Evolutionary conservation across 2,113 vertebrate species (phyloP).

Genomic region (Daboia siamensis): DNA sequence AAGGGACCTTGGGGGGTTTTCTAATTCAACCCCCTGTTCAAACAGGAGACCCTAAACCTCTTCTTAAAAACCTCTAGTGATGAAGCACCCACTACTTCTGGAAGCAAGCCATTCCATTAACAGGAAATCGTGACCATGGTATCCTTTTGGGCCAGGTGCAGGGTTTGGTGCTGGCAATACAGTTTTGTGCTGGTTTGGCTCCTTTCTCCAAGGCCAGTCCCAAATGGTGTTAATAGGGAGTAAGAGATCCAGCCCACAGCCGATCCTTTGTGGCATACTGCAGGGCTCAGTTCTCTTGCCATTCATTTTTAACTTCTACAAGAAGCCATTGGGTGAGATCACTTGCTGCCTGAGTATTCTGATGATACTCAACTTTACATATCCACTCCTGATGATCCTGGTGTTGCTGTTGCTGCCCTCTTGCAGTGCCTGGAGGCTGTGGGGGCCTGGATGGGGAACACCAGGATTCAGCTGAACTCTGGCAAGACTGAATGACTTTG

Average conservation of each 20-base stretch:
- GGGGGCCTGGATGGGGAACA: neutral
- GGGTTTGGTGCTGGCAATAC: too few species aligned
- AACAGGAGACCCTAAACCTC: neutral
- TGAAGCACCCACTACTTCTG: too few species aligned
- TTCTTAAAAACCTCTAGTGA: too few species aligned
- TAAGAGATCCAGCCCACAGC: neutral
- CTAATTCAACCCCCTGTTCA: neutral
- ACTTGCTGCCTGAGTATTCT: neutral
- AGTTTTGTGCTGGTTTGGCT: too few species aligned
- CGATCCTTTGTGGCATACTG: neutral
- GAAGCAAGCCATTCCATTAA: too few species aligned
- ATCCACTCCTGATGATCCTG: neutral
- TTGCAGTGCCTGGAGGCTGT: neutral
- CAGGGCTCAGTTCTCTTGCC: neutral
- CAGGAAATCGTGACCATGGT: too few species aligned
- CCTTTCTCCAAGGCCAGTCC: neutral
- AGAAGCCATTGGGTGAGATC: neutral
- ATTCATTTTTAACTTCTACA: neutral
- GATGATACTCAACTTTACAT: neutral
- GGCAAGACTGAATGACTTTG: neutral
- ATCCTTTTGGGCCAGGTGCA: too few species aligned
- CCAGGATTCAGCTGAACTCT: neutral
- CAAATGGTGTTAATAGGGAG: neutral
- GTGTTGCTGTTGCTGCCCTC: neutral
- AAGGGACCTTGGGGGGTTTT: neutral